Evolutionary conservation across 2,113 vertebrate species (phyloP), one percentile per base, ranked within the genome.

Genomic region (Hippocampus barbouri): DNA sequence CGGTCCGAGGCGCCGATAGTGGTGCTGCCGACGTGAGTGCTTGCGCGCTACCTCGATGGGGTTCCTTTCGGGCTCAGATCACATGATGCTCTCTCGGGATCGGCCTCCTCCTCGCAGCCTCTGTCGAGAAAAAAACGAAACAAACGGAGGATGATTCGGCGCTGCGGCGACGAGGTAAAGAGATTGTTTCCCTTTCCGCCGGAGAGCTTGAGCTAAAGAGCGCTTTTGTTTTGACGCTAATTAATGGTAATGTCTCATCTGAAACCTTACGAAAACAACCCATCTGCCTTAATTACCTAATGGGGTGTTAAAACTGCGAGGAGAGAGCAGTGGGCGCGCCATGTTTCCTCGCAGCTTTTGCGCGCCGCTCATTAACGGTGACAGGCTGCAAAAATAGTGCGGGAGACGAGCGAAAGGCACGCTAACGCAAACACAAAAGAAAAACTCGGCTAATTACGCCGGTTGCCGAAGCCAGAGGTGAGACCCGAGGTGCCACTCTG

Each of bases 361-460:
- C 67, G 9, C 16, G 23, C 88, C 85, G 27, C 88, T 88, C 87
- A 89, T 89, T 89, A 91, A 82, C 68, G 65, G 70, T 74, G 84
- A 87, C 75, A 76, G 81, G 57, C 67, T 78, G 73, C 81, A 38
- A 87, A 66, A 85, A 83, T 78, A 84, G 80, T n/a, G 78, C 1
- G 54, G 75, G 70, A 85, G 82, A 72, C 45, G 23, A 81, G 80
- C 77, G 63, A 78, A 83, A 81, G 74, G 72, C 75, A 73, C 78
- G 70, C 73, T 71, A 77, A 69, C 51, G 59, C 27, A 1, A 66
- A 72, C 70, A 72, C 71, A 73, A 79, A 86, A 74, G 80, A 83
- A 88, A 89, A 88, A 88, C 81, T 83, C 85, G 72, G 79, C 85
- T 87, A 88, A 90, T 90, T 89, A 86, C 80, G 71, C 49, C 77